These are phyloP conservation scores for Zalophus californianus DNA, from an alignment of 2,797 vertebrate genomes.

Conservation along the genomic window DNA sequence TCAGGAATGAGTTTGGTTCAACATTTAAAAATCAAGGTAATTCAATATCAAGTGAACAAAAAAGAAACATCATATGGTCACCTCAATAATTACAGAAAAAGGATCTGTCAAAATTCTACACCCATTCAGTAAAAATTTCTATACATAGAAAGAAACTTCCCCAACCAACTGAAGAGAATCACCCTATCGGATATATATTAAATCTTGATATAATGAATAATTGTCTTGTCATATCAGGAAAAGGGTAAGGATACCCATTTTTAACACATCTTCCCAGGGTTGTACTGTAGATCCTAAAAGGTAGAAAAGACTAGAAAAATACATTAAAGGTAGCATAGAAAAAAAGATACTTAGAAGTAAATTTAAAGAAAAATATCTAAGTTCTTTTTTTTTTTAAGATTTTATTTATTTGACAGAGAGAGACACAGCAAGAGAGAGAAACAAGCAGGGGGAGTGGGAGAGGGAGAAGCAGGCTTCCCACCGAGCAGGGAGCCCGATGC, in stretches of 20 bases:
- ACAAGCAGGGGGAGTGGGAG: too few species aligned
- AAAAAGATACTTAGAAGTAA: neutral
- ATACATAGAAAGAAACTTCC: neutral
- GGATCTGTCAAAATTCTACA: neutral
- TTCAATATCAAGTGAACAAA: neutral
- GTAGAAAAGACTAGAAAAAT: neutral
- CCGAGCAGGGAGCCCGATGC: too few species aligned
- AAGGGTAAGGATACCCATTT: neutral
- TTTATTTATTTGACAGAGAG: too few species aligned
- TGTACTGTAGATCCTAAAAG: neutral
- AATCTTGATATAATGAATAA: neutral
- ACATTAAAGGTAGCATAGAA: neutral
- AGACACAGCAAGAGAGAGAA: too few species aligned
- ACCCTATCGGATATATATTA: neutral
- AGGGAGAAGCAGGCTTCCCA: too few species aligned
- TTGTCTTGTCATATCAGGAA: neutral
- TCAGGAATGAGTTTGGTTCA: neutral
- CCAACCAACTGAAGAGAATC: neutral
- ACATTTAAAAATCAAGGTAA: neutral
- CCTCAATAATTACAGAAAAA: neutral
- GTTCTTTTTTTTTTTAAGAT: neutral
- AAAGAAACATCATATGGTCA: neutral
- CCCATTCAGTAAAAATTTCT: neutral
- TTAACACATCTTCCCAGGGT: neutral
- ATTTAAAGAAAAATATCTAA: neutral